Percentiles rank a stretch among this genome's conserved stretches.
Conservation (phyloP, 1,140 invertebrate genomes). For the Trypoxylus dichotomus region DNA sequence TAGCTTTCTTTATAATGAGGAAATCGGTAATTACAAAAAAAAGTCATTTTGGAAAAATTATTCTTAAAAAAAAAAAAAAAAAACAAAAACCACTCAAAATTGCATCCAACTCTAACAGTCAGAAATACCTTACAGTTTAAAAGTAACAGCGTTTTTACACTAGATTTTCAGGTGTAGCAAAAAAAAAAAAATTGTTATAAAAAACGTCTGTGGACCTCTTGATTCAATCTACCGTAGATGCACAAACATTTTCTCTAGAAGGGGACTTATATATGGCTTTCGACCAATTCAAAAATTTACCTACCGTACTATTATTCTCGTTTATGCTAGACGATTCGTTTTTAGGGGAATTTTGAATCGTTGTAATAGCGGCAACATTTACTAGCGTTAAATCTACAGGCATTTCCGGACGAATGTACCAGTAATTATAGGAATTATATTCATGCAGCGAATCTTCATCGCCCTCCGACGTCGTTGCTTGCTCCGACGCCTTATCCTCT, state of each 20-base stretch:
- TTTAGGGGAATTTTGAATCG: not conserved
- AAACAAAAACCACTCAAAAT: slow-evolving; percentile 29
- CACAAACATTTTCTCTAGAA: not conserved
- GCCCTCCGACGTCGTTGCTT: slow-evolving; percentile 1
- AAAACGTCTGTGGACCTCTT: no score
- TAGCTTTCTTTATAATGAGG: not conserved
- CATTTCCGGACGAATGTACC: slow-evolving; percentile 56
- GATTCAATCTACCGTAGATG: not conserved
- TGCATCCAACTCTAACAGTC: not conserved
- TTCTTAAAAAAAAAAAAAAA: slow-evolving; percentile 20
- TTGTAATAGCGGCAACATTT: slow-evolving; percentile 28
- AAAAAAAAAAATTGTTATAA: no score
- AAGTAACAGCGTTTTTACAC: not conserved
- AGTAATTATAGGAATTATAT: slow-evolving; percentile 59
- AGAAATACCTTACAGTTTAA: not conserved
- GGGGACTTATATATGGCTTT: not conserved
- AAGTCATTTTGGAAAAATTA: no score
- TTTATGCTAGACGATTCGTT: not conserved
- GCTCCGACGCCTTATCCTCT: slow-evolving; percentile 28
- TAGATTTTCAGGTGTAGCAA: not conserved
- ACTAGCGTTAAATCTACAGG: slow-evolving; percentile 55
- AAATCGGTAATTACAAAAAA: not conserved
- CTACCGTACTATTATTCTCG: not conserved
- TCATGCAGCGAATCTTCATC: slow-evolving; percentile 45
- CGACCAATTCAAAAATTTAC: not conserved